A percentile compares a stretch with the other conserved stretches of the same genome.
These are phyloP conservation scores for Uria lomvia DNA, from an alignment of 2,113 vertebrate species.

Conservation along the genomic window DNA sequence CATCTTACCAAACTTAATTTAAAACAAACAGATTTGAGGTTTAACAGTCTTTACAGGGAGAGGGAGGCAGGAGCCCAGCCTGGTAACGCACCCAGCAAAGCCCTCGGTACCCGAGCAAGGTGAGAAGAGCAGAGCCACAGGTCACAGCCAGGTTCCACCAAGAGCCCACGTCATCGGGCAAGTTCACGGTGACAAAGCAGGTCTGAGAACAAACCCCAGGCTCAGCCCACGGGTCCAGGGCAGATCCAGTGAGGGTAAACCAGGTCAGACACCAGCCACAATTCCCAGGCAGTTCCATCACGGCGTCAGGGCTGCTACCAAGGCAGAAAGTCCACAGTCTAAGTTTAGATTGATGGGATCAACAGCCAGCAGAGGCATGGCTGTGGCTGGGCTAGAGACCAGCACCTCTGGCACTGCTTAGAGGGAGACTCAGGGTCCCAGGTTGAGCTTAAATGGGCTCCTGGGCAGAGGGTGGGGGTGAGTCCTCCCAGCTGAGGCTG, in stretches of 20 bases:
- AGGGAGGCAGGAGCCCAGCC: background rate
- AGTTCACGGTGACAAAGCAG: accelerated
- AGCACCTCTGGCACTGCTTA: background rate
- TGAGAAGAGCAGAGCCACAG: background rate
- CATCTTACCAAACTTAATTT: background rate
- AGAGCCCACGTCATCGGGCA: background rate
- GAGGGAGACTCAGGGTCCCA: accelerated
- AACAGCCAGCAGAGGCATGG: accelerated
- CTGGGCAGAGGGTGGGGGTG: background rate
- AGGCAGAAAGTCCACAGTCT: background rate
- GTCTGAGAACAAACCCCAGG: background rate
- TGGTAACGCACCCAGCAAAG: background rate
- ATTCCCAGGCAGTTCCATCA: accelerated
- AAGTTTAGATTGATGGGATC: accelerated
- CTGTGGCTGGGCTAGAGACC: background rate
- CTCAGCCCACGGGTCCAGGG: background rate
- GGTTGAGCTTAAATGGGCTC: background rate
- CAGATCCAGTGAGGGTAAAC: accelerated
- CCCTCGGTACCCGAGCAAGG: background rate
- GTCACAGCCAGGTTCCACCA: background rate
- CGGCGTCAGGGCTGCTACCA: no score
- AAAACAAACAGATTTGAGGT: background rate
- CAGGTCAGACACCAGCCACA: background rate
- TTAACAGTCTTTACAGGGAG: background rate
- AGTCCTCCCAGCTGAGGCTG: background rate